Evolutionary conservation across 2,797 vertebrate species (phyloP).

Genomic region (Cirrhinus mrigala): DNA sequence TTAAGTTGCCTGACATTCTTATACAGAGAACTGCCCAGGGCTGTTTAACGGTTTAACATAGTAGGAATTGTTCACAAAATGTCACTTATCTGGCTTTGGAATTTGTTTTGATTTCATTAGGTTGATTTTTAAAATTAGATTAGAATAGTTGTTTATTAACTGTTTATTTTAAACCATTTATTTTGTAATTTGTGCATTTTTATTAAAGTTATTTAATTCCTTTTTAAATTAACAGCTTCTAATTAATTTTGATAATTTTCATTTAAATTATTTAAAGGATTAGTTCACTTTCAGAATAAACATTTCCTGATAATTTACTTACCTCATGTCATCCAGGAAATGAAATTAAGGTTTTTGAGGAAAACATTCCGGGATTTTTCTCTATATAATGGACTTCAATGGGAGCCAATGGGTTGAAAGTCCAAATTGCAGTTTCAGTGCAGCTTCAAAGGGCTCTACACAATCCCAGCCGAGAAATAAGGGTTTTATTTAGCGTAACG

Average conservation of each 20-base stretch:
- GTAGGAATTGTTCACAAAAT: neutral
- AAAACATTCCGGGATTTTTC: no score
- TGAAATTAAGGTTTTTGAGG: no score
- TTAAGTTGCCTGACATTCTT: slow-evolving; percentile 8
- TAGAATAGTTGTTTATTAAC: neutral
- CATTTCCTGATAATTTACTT: no score
- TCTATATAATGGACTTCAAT: no score
- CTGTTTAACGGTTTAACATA: slow-evolving; percentile 3
- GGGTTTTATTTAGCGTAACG: no score
- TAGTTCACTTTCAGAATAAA: no score
- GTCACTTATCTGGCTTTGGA: neutral
- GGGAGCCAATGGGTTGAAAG: no score
- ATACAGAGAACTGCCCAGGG: neutral
- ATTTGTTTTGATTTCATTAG: neutral
- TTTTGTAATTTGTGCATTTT: neutral
- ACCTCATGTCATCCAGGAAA: no score
- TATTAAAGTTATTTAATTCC: neutral
- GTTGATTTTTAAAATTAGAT: neutral
- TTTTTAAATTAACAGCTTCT: neutral
- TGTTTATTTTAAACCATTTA: neutral
- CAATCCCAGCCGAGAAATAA: no score
- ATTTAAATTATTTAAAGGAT: neutral
- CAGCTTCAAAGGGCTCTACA: no score
- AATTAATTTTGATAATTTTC: neutral
- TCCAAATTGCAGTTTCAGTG: no score